Conservation (phyloP, 2,888 invertebrate genomes). For the Tenthredo distinguenda region DNA sequence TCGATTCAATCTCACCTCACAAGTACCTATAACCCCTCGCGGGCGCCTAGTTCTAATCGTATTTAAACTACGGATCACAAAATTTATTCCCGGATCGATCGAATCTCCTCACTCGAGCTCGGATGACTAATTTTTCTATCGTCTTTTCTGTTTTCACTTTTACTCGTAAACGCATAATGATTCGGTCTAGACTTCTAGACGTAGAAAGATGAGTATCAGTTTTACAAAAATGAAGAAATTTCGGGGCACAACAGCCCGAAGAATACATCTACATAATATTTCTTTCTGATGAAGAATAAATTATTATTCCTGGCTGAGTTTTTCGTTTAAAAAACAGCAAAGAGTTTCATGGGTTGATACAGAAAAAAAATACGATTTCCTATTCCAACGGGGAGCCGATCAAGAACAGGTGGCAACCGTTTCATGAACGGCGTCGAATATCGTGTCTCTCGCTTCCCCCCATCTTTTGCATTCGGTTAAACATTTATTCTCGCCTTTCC, state of each 20-base stretch:
- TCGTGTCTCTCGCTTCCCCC: not conserved
- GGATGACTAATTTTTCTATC: not conserved
- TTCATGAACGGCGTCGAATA: conserved; percentile 32
- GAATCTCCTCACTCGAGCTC: not conserved
- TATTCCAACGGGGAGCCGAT: not conserved
- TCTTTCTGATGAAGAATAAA: not conserved
- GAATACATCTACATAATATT: not conserved
- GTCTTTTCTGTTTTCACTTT: not conserved
- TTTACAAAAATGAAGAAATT: not conserved
- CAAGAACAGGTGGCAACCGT: conserved; percentile 29
- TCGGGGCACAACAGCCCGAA: not conserved
- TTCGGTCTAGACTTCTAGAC: not conserved
- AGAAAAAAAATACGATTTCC: not conserved
- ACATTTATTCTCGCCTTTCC: not conserved
- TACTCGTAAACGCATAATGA: not conserved
- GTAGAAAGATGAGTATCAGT: not conserved
- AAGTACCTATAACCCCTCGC: not conserved
- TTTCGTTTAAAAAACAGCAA: not conserved
- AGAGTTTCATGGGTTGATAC: too few relatives aligned
- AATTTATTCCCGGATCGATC: not conserved
- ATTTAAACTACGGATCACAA: not conserved
- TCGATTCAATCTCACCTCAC: conserved; percentile 11
- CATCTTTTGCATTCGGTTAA: not conserved
- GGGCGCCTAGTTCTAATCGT: not conserved
- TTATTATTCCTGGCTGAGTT: not conserved